Evolutionary conservation across 2,888 invertebrate species (phyloP), one percentile per base, ranked within the genome.

Genomic region (Dolichomitus sp.): DNA sequence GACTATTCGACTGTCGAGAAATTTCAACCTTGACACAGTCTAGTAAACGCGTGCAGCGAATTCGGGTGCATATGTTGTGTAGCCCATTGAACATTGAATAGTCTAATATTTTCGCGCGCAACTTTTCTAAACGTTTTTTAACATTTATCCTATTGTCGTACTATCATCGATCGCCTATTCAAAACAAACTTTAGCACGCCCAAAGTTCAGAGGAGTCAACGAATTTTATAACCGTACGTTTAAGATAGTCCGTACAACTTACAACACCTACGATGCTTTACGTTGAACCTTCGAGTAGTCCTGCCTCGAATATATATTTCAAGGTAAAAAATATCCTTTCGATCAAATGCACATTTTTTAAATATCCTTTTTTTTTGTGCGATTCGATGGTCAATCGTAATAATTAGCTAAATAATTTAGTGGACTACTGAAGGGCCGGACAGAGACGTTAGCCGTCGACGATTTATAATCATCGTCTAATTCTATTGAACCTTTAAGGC

Each of bases 111-210:
- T 63, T 45, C 19, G n/a, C 30, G 9, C 40, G 23, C 23, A 23
- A 37, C 23, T 27, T 57, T 27, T 42, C 37, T 63, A 37, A 63
- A 63, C 30, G 33, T 7, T 59, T 48, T 2, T 50, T 42, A 59
- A 57, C 30, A 59, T 33, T 61, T 45, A 57, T 59, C 23, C 72
- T 30, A 59, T 59, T 59, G 57, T 72, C 59, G 72, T 42, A 57
- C 30, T 59, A 72, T 70, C n/a, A 27, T 57, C 48, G 59, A 59
- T 59, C 59, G 59, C 42, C 42, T 42, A 57, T 59, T 72, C 33
- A 30, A 40, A 40, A 11, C 19, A 17, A 57, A 57, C 42, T 57
- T 45, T 70, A 27, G 42, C 54, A 54, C 27, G 54, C 40, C 42
- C n/a, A 57, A 52, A 52, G 48, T 68, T 69, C 70, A 54, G 27